phyloP scores from a whole-genome alignment of 2,888 invertebrate genomes.

The Hypselothyrea guttata region DNA sequence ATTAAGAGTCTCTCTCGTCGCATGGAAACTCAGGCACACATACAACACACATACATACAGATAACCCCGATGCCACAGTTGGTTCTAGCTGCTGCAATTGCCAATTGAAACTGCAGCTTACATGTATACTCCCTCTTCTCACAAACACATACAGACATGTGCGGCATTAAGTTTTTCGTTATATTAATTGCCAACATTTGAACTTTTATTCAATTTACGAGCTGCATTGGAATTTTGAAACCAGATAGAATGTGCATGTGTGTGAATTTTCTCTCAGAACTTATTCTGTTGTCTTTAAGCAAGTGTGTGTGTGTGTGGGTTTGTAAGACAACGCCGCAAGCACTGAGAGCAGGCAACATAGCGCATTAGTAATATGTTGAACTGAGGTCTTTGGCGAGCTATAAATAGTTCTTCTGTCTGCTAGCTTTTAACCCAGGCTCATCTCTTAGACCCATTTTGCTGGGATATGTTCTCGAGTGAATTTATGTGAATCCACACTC shows the following conservation, averaged over 20 bases:
- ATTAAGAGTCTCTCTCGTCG: too few relatives aligned
- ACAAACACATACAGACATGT: conserved; percentile 27
- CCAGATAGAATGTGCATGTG: conserved; percentile 5
- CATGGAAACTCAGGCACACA: too few relatives aligned
- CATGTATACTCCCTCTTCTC: conserved; percentile 10
- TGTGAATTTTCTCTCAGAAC: conserved; percentile 23
- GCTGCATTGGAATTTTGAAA: conserved; percentile 47
- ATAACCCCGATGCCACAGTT: conserved; percentile 33
- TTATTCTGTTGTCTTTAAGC: conserved; percentile 41
- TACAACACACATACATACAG: background rate
- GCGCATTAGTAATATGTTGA: conserved; percentile 68
- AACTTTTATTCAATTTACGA: conserved; percentile 82
- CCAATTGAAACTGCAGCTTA: conserved; percentile 14
- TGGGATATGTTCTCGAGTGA: conserved; percentile 9
- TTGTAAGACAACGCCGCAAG: conserved; percentile 38
- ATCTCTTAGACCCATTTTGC: background rate
- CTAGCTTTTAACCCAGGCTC: conserved; percentile 7
- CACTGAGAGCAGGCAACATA: conserved; percentile 46
- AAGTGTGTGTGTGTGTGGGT: conserved; percentile 11
- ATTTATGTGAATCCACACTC: conserved; percentile 57
- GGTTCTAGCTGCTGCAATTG: conserved; percentile 25
- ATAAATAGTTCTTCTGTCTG: conserved; percentile 71
- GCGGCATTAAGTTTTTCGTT: conserved; percentile 78
- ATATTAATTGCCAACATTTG: conserved; percentile 81
- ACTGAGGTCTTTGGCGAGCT: conserved; percentile 61